Percentiles rank a stretch among this genome's conserved stretches.
Conservation (phyloP, 2,797 vertebrate genomes). For the Silurus lanzhouensis region DNA sequence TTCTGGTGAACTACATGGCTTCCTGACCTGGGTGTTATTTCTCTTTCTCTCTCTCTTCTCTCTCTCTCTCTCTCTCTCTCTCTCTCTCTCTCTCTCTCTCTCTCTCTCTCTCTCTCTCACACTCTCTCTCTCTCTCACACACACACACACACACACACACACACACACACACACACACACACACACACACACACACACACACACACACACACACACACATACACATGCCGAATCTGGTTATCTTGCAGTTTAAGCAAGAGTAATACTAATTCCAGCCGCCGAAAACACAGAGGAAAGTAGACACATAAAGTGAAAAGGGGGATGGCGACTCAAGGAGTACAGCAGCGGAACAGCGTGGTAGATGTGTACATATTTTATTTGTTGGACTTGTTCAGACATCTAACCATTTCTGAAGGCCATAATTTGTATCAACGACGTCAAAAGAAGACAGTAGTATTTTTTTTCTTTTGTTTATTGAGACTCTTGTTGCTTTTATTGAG, state of each 20-base stretch:
- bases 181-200: neutral
- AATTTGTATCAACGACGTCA: neutral
- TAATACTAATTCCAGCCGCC: neutral
- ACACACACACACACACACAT: neutral
- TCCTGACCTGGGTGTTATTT: neutral
- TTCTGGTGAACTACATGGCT: neutral
- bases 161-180: neutral
- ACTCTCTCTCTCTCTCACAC: too few relatives aligned
- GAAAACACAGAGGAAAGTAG: neutral
- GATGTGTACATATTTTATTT: constrained; percentile 37
- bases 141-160: neutral
- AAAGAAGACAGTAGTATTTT: neutral
- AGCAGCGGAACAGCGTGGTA: constrained; percentile 5
- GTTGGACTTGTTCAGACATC: constrained; percentile 34
- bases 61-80: constrained; percentile 1
- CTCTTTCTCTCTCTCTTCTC: neutral
- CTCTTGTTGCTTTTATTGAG: neutral
- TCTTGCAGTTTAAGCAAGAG: neutral
- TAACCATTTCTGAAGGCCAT: neutral
- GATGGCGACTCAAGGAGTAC: neutral
- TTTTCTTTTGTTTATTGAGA: neutral
- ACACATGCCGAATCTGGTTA: neutral
- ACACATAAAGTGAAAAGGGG: neutral
- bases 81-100: neutral
- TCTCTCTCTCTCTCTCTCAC: neutral